Conservation (phyloP, 2,888 invertebrate genomes). For the Diarsia brunnea region DNA sequence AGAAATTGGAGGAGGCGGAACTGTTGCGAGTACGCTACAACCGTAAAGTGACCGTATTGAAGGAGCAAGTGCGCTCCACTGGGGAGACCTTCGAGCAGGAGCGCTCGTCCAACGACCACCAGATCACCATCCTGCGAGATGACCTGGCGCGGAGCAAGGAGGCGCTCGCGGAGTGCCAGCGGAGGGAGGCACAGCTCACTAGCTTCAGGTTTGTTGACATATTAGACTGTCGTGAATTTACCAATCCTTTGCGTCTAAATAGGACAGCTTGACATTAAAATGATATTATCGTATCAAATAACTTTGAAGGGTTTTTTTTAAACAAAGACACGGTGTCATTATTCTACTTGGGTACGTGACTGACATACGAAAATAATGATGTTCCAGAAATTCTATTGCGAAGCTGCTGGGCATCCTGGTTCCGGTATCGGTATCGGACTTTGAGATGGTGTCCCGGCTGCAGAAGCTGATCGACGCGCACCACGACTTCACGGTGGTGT, state of each 20-base stretch:
- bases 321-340: background rate
- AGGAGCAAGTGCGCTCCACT: constrained; percentile 93
- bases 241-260: too few species aligned
- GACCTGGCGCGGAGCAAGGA: constrained; percentile 94
- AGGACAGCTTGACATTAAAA: background rate
- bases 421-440: constrained; percentile 93
- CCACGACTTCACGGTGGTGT: constrained; percentile 96
- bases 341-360: background rate
- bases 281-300: background rate
- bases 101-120: constrained; percentile 93
- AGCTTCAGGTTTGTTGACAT: constrained; percentile 91
- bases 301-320: background rate
- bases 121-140: constrained; percentile 93
- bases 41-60: constrained; percentile 93
- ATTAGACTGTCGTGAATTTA: background rate
- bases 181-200: constrained; percentile 94
- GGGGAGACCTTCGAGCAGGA: constrained; percentile 93
- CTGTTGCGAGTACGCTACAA: constrained; percentile 94
- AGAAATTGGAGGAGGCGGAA: constrained; percentile 95
- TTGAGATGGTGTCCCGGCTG: constrained; percentile 94
- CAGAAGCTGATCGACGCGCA: constrained; percentile 96
- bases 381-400: constrained; percentile 92
- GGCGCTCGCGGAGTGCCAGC: constrained; percentile 93
- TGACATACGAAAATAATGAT: background rate
- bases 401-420: constrained; percentile 93